A percentile compares a stretch with the other conserved stretches of the same genome.
Evolutionary conservation across 2,797 vertebrate species (phyloP).

Genomic region (Mormyrus hasselquistii): DNA sequence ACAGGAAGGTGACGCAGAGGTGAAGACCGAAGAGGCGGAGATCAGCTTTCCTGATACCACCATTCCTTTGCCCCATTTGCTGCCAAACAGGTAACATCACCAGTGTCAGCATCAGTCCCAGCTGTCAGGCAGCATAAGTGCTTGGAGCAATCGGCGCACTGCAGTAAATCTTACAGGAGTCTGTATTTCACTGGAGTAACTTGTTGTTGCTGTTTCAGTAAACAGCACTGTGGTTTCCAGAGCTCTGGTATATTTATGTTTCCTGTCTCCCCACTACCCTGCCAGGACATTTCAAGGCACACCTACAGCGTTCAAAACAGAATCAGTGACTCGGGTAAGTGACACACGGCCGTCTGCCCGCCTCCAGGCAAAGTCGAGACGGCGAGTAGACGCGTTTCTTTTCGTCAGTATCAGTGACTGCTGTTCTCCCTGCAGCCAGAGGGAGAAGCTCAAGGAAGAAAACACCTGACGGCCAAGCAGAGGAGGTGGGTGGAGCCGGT

Average conservation of each 20-base stretch:
- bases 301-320: slow-evolving; percentile 53
- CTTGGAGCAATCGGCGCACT: neutral
- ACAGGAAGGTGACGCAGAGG: slow-evolving; percentile 31
- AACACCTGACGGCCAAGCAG: slow-evolving; percentile 87
- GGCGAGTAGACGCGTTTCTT: neutral
- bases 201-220: neutral
- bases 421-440: slow-evolving; percentile 55
- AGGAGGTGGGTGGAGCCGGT: slow-evolving; percentile 66
- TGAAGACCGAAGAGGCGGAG: slow-evolving; percentile 44
- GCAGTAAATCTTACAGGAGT: neutral
- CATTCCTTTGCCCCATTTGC: slow-evolving; percentile 86
- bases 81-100: slow-evolving; percentile 69
- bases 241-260: neutral
- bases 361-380: neutral
- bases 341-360: neutral
- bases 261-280: neutral
- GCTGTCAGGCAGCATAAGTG: neutral
- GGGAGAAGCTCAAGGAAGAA: slow-evolving; percentile 62
- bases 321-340: slow-evolving; percentile 57
- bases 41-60: slow-evolving; percentile 82
- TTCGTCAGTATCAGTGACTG: neutral
- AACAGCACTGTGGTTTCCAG: neutral
- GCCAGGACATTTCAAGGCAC: slow-evolving; percentile 52
- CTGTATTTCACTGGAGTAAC: neutral
- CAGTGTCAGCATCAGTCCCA: neutral